Base-by-base conservation (phyloP, 2,113 vertebrate genomes). In the Lipophrys pholis region DNA sequence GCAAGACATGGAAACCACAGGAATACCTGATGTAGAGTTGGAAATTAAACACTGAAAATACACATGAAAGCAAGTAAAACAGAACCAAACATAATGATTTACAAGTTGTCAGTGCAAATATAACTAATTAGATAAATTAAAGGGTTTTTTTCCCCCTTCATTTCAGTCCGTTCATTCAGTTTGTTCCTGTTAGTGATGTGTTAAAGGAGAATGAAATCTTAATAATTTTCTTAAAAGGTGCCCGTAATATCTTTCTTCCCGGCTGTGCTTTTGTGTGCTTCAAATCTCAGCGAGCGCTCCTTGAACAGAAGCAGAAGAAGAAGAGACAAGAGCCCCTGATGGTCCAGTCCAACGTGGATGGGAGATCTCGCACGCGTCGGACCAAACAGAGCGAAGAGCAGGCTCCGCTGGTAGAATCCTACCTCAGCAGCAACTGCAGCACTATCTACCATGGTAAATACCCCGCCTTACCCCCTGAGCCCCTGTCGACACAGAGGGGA, bases 291-390 rank as follows among this genome's bases (percentile, higher is more conserved):
- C 91, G 97, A 88, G 97, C 95, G 6, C 85, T 99, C 61, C 93
- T 99, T 39, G 97, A 99, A 66, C 98, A 99, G 94, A 99, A 98
- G 88, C 97, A 99, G 93, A 98, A 96, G 38, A 99, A 99, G 90
- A 99, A 97, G 74, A 94, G 97, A n/a, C 97, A 99, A 93, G 98
- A 99, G 89, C 96, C 98, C 0, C 91, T 99, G 84, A 99, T 99
- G 98, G 98, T 99, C 68, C 98, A 99, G 92, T 96, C 97, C 45
- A 99, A 96, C 0, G 95, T 97, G 39, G 97, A 99, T 4, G 91
- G 96, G 39, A 93, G 97, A 17, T 94, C 96, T 0, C 94, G 97
- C 11, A 89, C 95, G 2, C 96, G 97, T 35, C 93, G 96, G 76
- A 94, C 92, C 71, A 95, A 96, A 35, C 97, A 97, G 62, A 97